phyloP scores from a whole-genome alignment of 1,140 invertebrate species.

The Schlechtendalia chinensis region DNA sequence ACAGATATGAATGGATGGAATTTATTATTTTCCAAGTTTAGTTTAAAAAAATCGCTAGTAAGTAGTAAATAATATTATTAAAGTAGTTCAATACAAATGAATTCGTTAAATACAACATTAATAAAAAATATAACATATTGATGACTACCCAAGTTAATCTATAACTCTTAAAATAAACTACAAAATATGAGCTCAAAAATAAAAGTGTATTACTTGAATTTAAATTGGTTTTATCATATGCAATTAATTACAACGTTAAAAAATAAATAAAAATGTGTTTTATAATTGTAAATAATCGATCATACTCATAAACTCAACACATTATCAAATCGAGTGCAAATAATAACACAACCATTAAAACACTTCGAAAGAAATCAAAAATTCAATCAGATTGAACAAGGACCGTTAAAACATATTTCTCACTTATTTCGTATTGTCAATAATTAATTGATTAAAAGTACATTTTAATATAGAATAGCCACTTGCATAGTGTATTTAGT shows the following conservation, averaged over 20 bases:
- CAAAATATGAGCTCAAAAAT: conserved; percentile 7
- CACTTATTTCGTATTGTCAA: neutral
- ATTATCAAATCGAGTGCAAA: neutral
- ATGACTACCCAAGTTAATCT: neutral
- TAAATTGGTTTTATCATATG: neutral
- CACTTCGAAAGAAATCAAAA: neutral
- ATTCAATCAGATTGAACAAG: neutral
- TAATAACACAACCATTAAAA: conserved; percentile 8
- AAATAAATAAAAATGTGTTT: neutral
- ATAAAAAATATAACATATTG: neutral
- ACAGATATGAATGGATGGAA: conserved; percentile 44
- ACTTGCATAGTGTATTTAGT: neutral
- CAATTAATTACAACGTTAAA: neutral
- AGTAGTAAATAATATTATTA: conserved; percentile 9
- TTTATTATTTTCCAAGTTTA: conserved; percentile 31
- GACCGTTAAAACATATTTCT: neutral
- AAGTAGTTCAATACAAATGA: neutral
- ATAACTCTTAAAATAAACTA: conserved; percentile 13
- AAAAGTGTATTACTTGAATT: conserved; percentile 7
- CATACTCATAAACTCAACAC: neutral
- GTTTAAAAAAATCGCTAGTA: neutral
- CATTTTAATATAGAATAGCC: neutral
- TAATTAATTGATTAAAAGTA: neutral
- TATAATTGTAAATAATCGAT: neutral
- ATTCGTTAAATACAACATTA: neutral